Evolutionary conservation across 2,888 invertebrate species (phyloP).

Genomic region (Dasysyrphus tricinctus): DNA sequence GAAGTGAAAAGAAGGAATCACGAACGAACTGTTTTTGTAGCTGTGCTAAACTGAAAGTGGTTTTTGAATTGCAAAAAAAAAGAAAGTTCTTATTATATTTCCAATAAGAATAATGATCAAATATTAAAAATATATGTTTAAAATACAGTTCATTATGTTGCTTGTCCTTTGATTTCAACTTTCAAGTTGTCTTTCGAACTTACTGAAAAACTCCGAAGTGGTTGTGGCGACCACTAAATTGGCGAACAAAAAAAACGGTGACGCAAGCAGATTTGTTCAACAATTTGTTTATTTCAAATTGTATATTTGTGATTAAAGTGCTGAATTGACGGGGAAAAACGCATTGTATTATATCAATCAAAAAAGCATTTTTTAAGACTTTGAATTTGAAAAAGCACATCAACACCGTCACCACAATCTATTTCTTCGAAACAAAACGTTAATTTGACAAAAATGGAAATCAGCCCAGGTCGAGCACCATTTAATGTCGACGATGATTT

Average conservation of each 20-base stretch:
- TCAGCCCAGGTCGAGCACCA: conserved; percentile 77
- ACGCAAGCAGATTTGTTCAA: conserved; percentile 52
- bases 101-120: not conserved
- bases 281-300: conserved; percentile 28
- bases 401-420: not conserved
- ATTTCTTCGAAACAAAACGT: not conserved
- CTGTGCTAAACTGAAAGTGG: not conserved
- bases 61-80: not conserved
- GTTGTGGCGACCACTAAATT: conserved; percentile 34
- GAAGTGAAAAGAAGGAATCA: too few relatives aligned
- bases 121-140: not conserved
- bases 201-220: conserved; percentile 20
- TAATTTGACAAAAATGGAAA: conserved; percentile 52
- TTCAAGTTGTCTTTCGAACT: not conserved
- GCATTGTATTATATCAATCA: not conserved
- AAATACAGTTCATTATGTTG: not conserved
- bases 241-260: conserved; percentile 48
- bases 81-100: not conserved
- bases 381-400: conserved; percentile 53
- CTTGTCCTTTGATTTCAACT: not conserved
- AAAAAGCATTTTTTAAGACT: conserved; percentile 61
- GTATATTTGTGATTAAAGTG: not conserved
- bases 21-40: too few relatives aligned
- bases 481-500: conserved; percentile 80
- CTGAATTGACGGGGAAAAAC: conserved; percentile 12